These are phyloP conservation scores for Cottus gobio DNA, from an alignment of 2,113 vertebrate genomes.

Conservation along the genomic window DNA sequence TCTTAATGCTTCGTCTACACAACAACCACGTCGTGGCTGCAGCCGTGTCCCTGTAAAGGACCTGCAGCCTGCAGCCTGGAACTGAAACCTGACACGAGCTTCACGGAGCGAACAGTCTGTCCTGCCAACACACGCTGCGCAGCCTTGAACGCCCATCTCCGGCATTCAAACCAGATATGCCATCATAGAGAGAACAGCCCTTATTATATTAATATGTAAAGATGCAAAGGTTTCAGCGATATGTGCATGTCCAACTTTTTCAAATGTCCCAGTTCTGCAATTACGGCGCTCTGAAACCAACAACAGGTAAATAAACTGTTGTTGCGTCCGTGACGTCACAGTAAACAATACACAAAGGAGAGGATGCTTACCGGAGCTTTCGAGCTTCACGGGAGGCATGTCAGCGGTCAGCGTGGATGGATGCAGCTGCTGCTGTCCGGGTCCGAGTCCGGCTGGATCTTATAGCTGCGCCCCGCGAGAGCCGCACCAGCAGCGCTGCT, in stretches of 20 bases:
- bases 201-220: not conserved
- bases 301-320: not conserved
- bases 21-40: no score
- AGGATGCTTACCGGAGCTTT: slow-evolving; percentile 33
- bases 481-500: no score
- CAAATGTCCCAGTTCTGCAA: not conserved
- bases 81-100: not conserved
- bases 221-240: not conserved
- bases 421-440: not conserved
- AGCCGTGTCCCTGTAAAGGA: no score
- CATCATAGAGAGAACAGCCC: not conserved
- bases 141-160: not conserved
- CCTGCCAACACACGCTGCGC: not conserved
- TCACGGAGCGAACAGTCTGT: not conserved
- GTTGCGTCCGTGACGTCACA: not conserved
- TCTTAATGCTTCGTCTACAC: no score
- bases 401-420: not conserved
- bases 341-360: not conserved
- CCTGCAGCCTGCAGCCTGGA: not conserved
- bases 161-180: not conserved
- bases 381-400: slow-evolving; percentile 38
- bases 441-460: not conserved
- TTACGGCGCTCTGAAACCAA: not conserved
- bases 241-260: not conserved
- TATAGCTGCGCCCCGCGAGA: no score